Percentiles rank a stretch among this genome's conserved stretches.
Evolutionary conservation across 2,888 invertebrate species (phyloP).

Genomic region (Cataglyphis rosenhaueri): DNA sequence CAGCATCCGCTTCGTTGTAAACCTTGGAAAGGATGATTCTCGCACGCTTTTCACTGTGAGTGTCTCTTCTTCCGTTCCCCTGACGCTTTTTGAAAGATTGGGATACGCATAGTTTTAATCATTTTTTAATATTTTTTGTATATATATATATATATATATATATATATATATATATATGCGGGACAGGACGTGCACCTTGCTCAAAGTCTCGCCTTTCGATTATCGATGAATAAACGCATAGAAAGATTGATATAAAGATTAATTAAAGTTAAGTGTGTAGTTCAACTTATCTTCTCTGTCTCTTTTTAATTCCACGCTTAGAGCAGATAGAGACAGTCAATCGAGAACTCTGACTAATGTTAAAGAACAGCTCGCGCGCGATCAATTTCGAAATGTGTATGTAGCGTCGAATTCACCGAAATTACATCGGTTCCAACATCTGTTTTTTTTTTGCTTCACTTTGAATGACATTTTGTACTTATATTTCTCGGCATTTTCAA

Average conservation of each 20-base stretch:
- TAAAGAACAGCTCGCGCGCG: background rate
- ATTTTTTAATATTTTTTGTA: background rate
- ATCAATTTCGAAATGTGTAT: background rate
- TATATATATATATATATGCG: background rate
- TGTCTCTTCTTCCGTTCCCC: conserved; percentile 38
- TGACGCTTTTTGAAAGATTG: background rate
- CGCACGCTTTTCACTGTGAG: conserved; percentile 81
- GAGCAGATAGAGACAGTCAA: background rate
- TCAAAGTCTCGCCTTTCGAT: background rate
- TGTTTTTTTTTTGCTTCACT: background rate
- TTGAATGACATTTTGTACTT: background rate
- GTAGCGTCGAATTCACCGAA: background rate
- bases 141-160: background rate
- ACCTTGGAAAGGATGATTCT: conserved; percentile 79
- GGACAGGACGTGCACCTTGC: background rate
- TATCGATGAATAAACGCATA: background rate
- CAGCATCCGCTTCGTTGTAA: conserved; percentile 48
- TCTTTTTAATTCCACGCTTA: background rate
- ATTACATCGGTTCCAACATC: conserved; percentile 8
- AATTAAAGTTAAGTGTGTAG: background rate
- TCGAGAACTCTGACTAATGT: background rate
- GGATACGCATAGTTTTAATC: background rate
- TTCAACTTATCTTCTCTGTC: background rate
- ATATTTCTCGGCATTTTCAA: conserved; percentile 10
- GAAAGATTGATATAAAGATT: background rate